A percentile compares a stretch with the other conserved stretches of the same genome.
Evolutionary conservation across 2,113 vertebrate genomes (phyloP).

Genomic region (Rhodinocichla rosea): DNA sequence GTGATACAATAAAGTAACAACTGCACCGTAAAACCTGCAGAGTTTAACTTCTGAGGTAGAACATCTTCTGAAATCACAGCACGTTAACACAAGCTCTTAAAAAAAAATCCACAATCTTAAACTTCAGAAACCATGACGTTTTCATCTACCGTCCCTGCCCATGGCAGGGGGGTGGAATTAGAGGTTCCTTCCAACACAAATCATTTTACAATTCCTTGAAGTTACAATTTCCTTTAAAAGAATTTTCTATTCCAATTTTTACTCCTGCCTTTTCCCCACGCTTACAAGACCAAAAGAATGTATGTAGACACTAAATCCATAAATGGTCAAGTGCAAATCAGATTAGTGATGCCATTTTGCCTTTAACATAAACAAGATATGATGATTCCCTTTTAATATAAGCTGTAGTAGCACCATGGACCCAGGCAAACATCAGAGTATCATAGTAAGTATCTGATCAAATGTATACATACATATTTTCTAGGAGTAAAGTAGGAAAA

Average conservation of each 20-base stretch:
- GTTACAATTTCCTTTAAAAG: not conserved
- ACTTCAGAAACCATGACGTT: not conserved
- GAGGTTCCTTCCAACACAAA: not conserved
- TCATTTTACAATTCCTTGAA: not conserved
- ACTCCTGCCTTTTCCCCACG: accelerated
- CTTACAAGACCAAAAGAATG: not conserved
- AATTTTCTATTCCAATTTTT: not conserved
- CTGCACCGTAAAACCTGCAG: not conserved
- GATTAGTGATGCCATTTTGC: not conserved
- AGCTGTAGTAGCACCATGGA: not conserved
- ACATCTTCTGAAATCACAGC: not conserved
- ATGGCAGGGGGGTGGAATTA: not conserved
- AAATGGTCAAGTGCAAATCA: not conserved
- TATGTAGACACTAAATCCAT: not conserved
- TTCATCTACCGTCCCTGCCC: not conserved
- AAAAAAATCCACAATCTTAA: not conserved
- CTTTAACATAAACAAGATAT: not conserved
- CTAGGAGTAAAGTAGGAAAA: not conserved
- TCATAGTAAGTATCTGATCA: not conserved
- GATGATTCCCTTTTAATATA: not conserved
- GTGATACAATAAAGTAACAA: not conserved
- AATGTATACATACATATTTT: not conserved
- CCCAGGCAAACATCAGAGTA: not conserved
- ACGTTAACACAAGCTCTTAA: not conserved
- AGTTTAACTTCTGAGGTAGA: not conserved